Conservation (phyloP, 2,888 invertebrate species). For the Torymus texanus region DNA sequence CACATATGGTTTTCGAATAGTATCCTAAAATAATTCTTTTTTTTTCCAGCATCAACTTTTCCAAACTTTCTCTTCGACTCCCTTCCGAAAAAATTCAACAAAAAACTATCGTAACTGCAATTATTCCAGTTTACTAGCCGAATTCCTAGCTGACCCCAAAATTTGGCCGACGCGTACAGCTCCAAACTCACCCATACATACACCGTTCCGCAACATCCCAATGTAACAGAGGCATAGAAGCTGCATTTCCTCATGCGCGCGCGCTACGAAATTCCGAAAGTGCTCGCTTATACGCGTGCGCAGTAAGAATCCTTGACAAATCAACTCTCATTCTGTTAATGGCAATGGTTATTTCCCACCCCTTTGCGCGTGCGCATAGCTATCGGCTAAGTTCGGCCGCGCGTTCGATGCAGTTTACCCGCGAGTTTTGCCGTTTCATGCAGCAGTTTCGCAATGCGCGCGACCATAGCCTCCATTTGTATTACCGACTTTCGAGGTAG, state of each 20-base stretch:
- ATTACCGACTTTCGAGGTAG: constrained; percentile 54
- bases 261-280: constrained; percentile 11
- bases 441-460: constrained; percentile 58
- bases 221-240: not conserved
- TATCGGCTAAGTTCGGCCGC: constrained; percentile 28
- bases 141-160: too few relatives aligned
- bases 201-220: too few relatives aligned
- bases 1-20: too few relatives aligned
- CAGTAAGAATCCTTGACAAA: constrained; percentile 56
- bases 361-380: not conserved
- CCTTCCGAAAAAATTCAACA: too few relatives aligned
- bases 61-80: too few relatives aligned
- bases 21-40: too few relatives aligned
- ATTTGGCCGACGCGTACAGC: too few relatives aligned
- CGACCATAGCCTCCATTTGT: constrained; percentile 64
- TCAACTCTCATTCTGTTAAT: constrained; percentile 55
- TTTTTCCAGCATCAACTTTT: too few relatives aligned
- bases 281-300: not conserved
- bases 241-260: not conserved
- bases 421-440: constrained; percentile 63
- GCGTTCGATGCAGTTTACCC: constrained; percentile 56
- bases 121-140: too few relatives aligned
- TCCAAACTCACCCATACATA: too few relatives aligned
- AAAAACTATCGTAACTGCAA: too few relatives aligned
- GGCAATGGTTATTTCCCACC: constrained; percentile 57